A percentile compares a stretch with the other conserved stretches of the same genome.
Conservation (phyloP, 2,888 invertebrate genomes). For the Congeria kusceri region DNA sequence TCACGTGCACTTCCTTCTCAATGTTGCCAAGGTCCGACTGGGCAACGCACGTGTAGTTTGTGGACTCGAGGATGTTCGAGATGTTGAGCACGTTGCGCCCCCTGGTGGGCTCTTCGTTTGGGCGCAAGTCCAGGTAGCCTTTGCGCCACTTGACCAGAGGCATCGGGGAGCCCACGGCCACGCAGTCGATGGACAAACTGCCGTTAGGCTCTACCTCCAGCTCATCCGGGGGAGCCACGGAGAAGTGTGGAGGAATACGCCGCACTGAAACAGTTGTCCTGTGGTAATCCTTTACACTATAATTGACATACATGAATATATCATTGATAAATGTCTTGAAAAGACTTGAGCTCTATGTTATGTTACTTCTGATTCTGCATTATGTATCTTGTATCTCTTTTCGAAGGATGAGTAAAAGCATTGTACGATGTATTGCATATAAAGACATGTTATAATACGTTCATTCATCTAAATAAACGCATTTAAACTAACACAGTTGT, state of each 20-base stretch:
- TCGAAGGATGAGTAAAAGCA: too few species aligned
- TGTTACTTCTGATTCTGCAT: too few species aligned
- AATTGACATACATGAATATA: not conserved
- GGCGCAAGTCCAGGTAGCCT: slow-evolving; percentile 90
- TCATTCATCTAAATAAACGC: too few species aligned
- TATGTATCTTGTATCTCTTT: too few species aligned
- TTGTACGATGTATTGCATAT: too few species aligned
- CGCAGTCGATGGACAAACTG: slow-evolving; percentile 96
- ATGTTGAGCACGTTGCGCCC: slow-evolving; percentile 94
- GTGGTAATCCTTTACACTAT: not conserved
- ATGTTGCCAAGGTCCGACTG: slow-evolving; percentile 96
- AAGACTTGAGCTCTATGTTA: too few species aligned
- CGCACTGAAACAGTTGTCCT: slow-evolving; percentile 91
- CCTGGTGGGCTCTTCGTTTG: slow-evolving; percentile 88
- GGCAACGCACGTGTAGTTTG: slow-evolving; percentile 98
- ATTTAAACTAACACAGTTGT: too few species aligned
- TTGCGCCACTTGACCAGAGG: slow-evolving; percentile 93
- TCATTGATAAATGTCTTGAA: too few species aligned
- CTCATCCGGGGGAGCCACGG: slow-evolving; percentile 90
- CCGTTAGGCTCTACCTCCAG: slow-evolving; percentile 94
- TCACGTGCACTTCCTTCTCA: slow-evolving; percentile 94
- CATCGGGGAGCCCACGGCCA: slow-evolving; percentile 99
- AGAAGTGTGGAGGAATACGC: slow-evolving; percentile 97
- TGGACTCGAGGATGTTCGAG: slow-evolving; percentile 94
- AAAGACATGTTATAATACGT: too few species aligned